These are phyloP conservation scores for Augochlorella aurata DNA, from an alignment of 2,888 invertebrate species.

Conservation along the genomic window DNA sequence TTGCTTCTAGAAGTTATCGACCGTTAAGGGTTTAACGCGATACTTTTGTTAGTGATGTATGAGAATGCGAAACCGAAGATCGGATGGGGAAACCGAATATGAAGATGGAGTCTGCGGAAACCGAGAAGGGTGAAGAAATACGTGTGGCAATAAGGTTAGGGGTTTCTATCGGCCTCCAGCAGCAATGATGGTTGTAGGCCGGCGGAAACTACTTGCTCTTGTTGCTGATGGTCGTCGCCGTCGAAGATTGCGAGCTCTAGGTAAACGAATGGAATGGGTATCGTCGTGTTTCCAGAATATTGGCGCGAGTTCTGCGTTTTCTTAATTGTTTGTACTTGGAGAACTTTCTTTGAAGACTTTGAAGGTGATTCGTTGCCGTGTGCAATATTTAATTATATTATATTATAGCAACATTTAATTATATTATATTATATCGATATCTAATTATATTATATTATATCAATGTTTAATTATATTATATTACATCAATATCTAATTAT, in stretches of 20 bases:
- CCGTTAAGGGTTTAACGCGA: not conserved
- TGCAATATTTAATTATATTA: no score
- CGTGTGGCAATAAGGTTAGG: constrained; percentile 83
- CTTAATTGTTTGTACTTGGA: no score
- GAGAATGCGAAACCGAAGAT: not conserved
- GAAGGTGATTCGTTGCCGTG: no score
- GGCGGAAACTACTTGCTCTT: constrained; percentile 96
- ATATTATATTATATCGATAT: no score
- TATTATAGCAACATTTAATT: no score
- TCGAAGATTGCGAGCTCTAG: constrained; percentile 11
- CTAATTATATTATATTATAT: no score
- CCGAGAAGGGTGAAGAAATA: constrained; percentile 10
- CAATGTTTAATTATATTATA: no score
- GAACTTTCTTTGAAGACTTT: no score
- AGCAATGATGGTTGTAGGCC: constrained; percentile 91
- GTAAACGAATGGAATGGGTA: not conserved
- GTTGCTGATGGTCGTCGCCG: constrained; percentile 74
- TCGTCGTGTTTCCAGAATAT: no score
- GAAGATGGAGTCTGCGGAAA: constrained; percentile 11
- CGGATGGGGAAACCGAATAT: not conserved
- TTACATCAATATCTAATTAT: no score
- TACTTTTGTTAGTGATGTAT: not conserved
- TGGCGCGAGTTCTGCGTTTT: no score
- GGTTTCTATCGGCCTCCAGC: constrained; percentile 98
- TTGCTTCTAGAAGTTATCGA: no score